Conservation (phyloP, 2,113 vertebrate species). For the Daphoenositta chrysoptera region DNA sequence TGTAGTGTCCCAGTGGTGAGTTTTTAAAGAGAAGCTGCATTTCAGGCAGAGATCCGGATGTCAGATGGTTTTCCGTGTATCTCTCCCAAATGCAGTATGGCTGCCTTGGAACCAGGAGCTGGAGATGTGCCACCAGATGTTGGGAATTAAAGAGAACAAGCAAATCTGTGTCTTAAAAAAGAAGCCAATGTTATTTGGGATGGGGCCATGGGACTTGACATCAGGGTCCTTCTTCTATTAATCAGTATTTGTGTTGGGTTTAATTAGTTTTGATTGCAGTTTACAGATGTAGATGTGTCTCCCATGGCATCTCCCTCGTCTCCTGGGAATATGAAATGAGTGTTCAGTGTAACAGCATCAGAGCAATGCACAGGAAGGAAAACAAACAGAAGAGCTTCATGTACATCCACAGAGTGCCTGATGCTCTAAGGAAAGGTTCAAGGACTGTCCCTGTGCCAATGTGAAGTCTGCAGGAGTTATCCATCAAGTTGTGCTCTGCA, state of each 20-base stretch:
- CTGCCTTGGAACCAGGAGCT: background rate
- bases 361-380: background rate
- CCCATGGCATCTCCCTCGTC: background rate
- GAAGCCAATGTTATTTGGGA: background rate
- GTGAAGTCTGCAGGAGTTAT: background rate
- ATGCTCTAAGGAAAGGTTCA: background rate
- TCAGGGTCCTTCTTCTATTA: background rate
- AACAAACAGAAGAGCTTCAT: background rate
- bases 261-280: slow-evolving; percentile 26
- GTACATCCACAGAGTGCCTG: background rate
- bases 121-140: background rate
- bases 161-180: background rate
- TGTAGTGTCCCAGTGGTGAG: background rate
- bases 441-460: background rate
- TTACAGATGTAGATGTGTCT: slow-evolving; percentile 47
- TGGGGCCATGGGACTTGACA: background rate
- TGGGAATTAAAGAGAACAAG: background rate
- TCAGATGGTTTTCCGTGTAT: background rate
- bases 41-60: background rate
- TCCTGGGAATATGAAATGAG: background rate
- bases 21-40: background rate
- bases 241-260: background rate
- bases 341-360: background rate
- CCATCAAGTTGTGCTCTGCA: rapidly evolving
- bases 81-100: background rate